Percentiles rank a stretch among this genome's conserved stretches.
These are phyloP conservation scores for Belgica antarctica DNA, from an alignment of 2,888 invertebrate genomes.

Conservation along the genomic window DNA sequence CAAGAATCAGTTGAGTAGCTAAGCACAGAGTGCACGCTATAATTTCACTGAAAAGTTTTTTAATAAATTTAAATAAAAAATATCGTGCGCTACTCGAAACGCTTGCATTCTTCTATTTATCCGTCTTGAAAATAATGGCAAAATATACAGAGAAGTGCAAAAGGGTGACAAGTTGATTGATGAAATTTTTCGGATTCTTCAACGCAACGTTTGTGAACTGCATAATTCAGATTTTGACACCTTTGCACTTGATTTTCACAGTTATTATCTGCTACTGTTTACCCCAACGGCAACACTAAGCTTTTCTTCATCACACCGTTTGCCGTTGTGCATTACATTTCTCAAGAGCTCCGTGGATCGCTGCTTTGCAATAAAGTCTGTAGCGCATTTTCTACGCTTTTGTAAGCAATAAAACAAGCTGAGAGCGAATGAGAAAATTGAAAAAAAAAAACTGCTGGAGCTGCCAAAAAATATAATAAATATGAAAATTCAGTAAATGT, in stretches of 20 bases:
- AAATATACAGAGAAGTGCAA: too few species aligned
- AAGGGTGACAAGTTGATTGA: too few species aligned
- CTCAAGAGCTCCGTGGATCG: not conserved
- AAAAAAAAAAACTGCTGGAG: constrained; percentile 4
- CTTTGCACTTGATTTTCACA: too few species aligned
- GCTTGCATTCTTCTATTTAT: not conserved
- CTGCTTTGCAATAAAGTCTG: not conserved
- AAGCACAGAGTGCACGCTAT: too few species aligned
- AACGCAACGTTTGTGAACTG: too few species aligned
- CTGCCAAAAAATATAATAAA: constrained; percentile 20
- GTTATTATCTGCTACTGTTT: too few species aligned
- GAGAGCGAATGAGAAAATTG: constrained; percentile 4
- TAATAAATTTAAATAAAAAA: not conserved
- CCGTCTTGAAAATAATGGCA: too few species aligned
- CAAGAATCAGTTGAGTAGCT: too few species aligned
- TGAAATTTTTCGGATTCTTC: too few species aligned
- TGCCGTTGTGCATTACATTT: not conserved
- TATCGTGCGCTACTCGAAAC: not conserved
- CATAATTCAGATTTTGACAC: too few species aligned
- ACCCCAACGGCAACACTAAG: not conserved
- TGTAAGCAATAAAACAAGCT: not conserved
- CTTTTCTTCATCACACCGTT: not conserved
- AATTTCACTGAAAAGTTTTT: not conserved
- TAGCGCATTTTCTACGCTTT: not conserved
- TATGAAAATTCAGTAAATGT: not conserved